Evolutionary conservation across 1,140 invertebrate genomes (phyloP), one percentile per base, ranked within the genome.

Genomic region (Halyomorpha halys): DNA sequence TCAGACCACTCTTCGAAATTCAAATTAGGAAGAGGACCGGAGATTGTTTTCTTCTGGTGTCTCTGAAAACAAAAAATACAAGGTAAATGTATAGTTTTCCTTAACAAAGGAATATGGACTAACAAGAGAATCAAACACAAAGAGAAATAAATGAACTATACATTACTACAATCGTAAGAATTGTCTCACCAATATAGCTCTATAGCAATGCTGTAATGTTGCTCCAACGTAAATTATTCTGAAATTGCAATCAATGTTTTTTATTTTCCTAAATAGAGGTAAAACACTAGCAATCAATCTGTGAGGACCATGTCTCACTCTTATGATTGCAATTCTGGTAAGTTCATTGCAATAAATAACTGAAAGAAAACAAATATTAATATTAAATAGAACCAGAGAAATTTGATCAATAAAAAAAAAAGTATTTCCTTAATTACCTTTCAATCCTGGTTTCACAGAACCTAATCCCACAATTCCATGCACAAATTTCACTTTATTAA

Each of bases 271-370:
- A 53, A 89, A 79, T 66, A 82, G 76, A 30, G 86, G 85, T 68
- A 90, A 72, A 63, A 78, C 76, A 69, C 82, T 84, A 1, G 83
- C 76, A 8, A 89, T 76, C 73, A 86, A 81, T 71, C 76, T 79
- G 69, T 90, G 86, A 11, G 86, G 85, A 1, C 85, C 84, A 74
- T 88, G 86, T 67, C 86, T 75, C 27, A 78, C 78, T 70, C 83
- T 78, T 60, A 90, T 76, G 19, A 90, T 78, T 0, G 83, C 85
- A 69, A 89, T 83, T 77, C 80, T 82, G 3, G 86, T 89, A 49
- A 80, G 78, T 66, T 80, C 76, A 74, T 90, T 89, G 69, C 84
- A 88, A 76, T 89, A 90, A 78, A 87, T 89, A 30, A 85, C 84
- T 74, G 77, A 44, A 44, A 19, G 16, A 39, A 60, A 56, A 59